phyloP scores from a whole-genome alignment of 2,888 invertebrate species.

The Oscheius sp. region DNA sequence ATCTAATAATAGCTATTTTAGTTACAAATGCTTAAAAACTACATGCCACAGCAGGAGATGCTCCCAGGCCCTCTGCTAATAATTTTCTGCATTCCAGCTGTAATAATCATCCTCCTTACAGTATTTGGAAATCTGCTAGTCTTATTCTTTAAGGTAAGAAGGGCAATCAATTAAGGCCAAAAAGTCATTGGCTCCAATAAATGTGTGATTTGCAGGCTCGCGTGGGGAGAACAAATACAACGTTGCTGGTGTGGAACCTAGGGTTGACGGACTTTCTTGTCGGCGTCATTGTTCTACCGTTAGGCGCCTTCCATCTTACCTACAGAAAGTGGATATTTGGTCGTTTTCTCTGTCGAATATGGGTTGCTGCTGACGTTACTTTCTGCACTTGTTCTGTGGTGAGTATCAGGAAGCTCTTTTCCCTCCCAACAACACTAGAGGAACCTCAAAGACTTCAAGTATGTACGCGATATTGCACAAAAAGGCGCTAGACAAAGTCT shows the following conservation, averaged over 20 bases:
- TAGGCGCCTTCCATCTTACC: conserved; percentile 67
- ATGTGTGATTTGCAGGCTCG: conserved; percentile 49
- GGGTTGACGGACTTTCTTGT: conserved; percentile 70
- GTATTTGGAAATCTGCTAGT: conserved; percentile 70
- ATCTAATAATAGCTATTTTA: conserved; percentile 8
- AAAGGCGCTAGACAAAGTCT: no score
- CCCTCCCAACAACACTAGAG: no score
- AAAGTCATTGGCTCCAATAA: conserved; percentile 5
- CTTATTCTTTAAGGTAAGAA: conserved; percentile 65
- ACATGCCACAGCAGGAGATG: conserved; percentile 27
- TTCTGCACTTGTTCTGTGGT: conserved; percentile 76
- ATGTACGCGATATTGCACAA: no score
- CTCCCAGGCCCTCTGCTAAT: conserved; percentile 40
- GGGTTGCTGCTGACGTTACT: conserved; percentile 76
- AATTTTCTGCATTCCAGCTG: conserved; percentile 63
- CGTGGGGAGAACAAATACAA: conserved; percentile 70
- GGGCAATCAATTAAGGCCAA: conserved; percentile 12
- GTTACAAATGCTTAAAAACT: conserved; percentile 24
- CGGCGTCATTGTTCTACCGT: conserved; percentile 69
- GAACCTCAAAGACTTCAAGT: no score
- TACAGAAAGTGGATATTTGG: conserved; percentile 73
- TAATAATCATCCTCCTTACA: conserved; percentile 68
- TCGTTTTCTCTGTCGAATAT: conserved; percentile 75
- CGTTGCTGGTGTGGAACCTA: conserved; percentile 70
- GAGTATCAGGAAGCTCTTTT: no score